Evolutionary conservation across 1,140 invertebrate species (phyloP), one percentile per base, ranked within the genome.

Genomic region (Steinernema khuongi): DNA sequence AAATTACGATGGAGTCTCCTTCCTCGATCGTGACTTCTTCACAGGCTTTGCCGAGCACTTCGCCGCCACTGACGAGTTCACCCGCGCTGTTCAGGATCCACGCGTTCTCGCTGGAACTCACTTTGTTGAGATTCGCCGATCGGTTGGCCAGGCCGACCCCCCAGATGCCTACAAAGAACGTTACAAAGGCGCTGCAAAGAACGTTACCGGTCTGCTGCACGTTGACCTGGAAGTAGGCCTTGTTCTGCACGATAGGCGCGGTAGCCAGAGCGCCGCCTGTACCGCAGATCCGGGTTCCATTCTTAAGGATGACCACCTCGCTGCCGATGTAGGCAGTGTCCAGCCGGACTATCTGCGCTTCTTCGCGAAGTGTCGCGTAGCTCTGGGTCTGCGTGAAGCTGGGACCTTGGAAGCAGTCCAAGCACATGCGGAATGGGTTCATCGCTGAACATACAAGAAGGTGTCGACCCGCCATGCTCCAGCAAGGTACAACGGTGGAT

Each of bases 181-280:
- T 70, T 19, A 75, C 11, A 26, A 26, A 17, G n/a, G 28, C 0
- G 18, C 11, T 28, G 29, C 11, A 28, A 11, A 17, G 60, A 36
- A 4, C 28, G 43, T 73, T 89, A 84, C 94, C 95, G 80, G 91
- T 90, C 85, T 97, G 94, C 86, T 97, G 95, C 74, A 99, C 87
- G 88, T 98, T 97, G 1, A 97, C 92, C 90, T 99, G 96, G 88
- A 98, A 99, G 87, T 97, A 99, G 18, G 94, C 92, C 89, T 99
- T 99, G 79, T 95, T 96, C 86, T 99, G 96, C 17, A 93, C 91
- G 68, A 95, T 88, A 0, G 96, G 95, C 29, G 93, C 93, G 86
- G 92, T 96, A 7, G 92, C 93, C 32, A 98, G 87, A 0, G 93
- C 93, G 79, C 92, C 96, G 29, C 96, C 96, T 30, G 91, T 92